Evolutionary conservation across 2,113 vertebrate species (phyloP), one percentile per base, ranked within the genome.

Genomic region (Phalacrocorax brasilianus): DNA sequence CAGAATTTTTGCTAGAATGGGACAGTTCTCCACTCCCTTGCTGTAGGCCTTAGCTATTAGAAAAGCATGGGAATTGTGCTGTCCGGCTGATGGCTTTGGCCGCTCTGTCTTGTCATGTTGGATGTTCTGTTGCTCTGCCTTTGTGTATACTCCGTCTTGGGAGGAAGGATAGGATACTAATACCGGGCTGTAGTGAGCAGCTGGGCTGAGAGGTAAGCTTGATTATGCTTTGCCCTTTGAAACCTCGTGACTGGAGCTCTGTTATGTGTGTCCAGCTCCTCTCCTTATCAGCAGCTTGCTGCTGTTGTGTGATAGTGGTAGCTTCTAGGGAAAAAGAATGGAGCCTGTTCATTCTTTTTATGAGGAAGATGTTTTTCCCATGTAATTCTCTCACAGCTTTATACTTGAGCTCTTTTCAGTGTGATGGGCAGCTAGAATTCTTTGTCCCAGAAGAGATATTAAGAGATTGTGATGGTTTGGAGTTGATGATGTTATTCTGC

Each of bases 201-300:
- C 42, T 15, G 50, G 80, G 19, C 56, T 56, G 35, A 56, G 67
- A 58, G 56, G 73, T 71, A 47, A 87, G 40, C 68, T 81, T 28
- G 12, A 5, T 78, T 85, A 66, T 73, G 33, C 67, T 87, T 85
- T 95, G 84, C 89, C 80, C 80, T 92, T 96, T 92, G 84, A 70
- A 93, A 79, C 61, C 68, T 92, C 0, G 1, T 91, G 89, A 62
- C 62, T 82, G 59, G 49, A 84, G 26, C 66, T 74, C 22, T 75
- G 35, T 72, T 87, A 74, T 2, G 0, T 44, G 66, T 38, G 53
- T 66, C 77, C 89, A 91, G 1, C 58, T 72, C 80, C 53, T 61
- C 50, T 94, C 50, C 77, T 96, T 97, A 96, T 89, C 94, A 73
- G 83, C 76, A 49, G 56, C 81, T 66, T 0, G 0, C 84, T 89